Base-by-base conservation (phyloP, 2,797 vertebrate species). In the Platalea minor region DNA sequence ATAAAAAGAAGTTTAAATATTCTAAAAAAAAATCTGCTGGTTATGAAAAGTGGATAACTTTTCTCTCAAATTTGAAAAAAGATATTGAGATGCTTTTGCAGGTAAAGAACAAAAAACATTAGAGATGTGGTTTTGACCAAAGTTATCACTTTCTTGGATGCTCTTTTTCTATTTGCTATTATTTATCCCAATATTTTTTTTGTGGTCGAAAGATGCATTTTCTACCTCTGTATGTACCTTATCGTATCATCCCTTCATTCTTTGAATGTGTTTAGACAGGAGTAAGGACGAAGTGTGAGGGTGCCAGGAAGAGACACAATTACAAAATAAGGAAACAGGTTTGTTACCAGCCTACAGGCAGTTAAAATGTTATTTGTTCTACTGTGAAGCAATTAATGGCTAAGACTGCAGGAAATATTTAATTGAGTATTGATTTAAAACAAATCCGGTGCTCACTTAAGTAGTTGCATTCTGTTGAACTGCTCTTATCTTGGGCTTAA, bases 381-480 rank as follows among this genome's bases (percentile, higher is more conserved):
- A n/a, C 85, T 93, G 67, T 87, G 85, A 93, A 94, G 87, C 92
- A 97, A 93, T 97, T 97, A 97, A 95, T 94, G 90, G 54, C 76
- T 68, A 94, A 91, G 95, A 92, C 60, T 89, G 50, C 18, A 90
- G 94, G 96, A 97, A 97, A 94, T 96, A 92, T 97, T 98, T 98
- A 97, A 97, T 89, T 96, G 91, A 86, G 83, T 97, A 97, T 97
- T 97, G 97, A 98, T 97, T 97, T 97, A 93, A 97, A 95, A 67
- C 91, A 91, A 95, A 97, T 73, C 37, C 79, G 75, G 67, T 95
- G 73, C 85, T 96, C 80, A 43, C 76, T 92, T 93, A 91, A 95
- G 81, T 43, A 69, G 67, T 19, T 95, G 79, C 53, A 28, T 85
- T 97, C 61, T 95, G 94, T 95, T 92, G 93, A 96, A 93, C 53